Conservation (phyloP, 2,113 vertebrate species). For the Sebastes fasciatus region DNA sequence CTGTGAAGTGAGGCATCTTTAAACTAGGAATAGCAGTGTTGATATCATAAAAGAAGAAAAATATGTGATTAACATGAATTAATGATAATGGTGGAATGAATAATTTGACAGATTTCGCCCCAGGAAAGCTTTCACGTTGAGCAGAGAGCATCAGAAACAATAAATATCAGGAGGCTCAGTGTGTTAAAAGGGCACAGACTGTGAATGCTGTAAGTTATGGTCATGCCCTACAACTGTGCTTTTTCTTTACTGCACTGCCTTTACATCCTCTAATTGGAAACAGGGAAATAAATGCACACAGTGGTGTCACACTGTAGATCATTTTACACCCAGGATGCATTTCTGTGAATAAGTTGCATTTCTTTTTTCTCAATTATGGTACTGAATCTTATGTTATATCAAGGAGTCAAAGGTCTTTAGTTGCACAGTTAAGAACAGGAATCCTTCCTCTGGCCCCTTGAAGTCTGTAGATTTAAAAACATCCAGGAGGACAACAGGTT, state of each 20-base stretch:
- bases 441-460: too few species aligned
- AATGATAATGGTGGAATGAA: slow-evolving; percentile 48
- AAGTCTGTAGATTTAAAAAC: too few species aligned
- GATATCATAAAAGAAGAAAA: slow-evolving; percentile 18
- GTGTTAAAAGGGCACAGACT: slow-evolving; percentile 39
- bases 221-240: slow-evolving; percentile 15
- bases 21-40: slow-evolving; percentile 16
- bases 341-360: background rate
- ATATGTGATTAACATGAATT: slow-evolving; percentile 51
- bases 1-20: background rate
- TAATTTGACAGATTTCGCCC: slow-evolving; percentile 56
- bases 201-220: slow-evolving; percentile 4
- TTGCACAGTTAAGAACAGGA: too few species aligned
- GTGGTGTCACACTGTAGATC: background rate
- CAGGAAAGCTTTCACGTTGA: slow-evolving; percentile 33
- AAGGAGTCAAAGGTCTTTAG: too few species aligned
- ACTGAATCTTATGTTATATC: too few species aligned
- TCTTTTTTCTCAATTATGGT: too few species aligned
- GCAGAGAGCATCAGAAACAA: slow-evolving; percentile 34
- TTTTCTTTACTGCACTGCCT: slow-evolving; percentile 13
- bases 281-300: background rate
- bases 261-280: slow-evolving; percentile 9
- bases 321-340: background rate
- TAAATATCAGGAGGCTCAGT: slow-evolving; percentile 30
- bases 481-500: too few species aligned